phyloP scores from a whole-genome alignment of 2,797 vertebrate genomes.

The Lophotriccus pileatus region DNA sequence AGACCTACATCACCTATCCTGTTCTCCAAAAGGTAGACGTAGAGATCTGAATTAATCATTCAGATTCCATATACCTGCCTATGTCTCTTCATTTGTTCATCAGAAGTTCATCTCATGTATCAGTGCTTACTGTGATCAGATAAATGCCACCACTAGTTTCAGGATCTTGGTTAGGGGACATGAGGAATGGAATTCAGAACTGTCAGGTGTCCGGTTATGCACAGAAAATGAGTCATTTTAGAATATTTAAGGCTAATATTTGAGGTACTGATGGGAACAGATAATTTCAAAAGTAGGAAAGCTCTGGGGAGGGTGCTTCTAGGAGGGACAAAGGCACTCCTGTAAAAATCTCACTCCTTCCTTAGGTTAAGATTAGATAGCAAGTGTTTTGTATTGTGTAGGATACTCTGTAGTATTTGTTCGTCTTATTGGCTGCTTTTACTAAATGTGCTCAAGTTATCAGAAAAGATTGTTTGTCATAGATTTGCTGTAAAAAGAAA shows the following conservation, averaged over 20 bases:
- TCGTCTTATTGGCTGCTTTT: not conserved
- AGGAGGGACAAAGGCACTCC: not conserved
- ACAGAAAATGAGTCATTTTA: not conserved
- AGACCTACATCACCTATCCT: not conserved
- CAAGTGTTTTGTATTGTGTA: not conserved
- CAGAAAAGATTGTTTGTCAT: not conserved
- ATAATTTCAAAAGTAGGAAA: not conserved
- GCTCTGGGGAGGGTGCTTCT: not conserved
- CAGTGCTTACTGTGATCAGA: not conserved
- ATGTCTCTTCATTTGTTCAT: accelerated
- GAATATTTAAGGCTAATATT: not conserved
- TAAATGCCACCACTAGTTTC: not conserved
- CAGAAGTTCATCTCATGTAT: not conserved
- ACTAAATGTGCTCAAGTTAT: not conserved
- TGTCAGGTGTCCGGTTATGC: too few relatives aligned
- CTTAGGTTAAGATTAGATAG: not conserved
- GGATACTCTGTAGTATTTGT: not conserved
- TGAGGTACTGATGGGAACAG: accelerated
- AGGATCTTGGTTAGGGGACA: not conserved
- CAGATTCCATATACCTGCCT: not conserved
- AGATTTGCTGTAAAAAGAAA: not conserved
- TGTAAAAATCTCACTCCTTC: not conserved
- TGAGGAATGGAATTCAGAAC: not conserved
- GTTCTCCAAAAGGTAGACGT: not conserved
- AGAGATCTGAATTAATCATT: not conserved